Conservation (phyloP, 2,888 invertebrate genomes). For the Caenorhabditis macrosperma region DNA sequence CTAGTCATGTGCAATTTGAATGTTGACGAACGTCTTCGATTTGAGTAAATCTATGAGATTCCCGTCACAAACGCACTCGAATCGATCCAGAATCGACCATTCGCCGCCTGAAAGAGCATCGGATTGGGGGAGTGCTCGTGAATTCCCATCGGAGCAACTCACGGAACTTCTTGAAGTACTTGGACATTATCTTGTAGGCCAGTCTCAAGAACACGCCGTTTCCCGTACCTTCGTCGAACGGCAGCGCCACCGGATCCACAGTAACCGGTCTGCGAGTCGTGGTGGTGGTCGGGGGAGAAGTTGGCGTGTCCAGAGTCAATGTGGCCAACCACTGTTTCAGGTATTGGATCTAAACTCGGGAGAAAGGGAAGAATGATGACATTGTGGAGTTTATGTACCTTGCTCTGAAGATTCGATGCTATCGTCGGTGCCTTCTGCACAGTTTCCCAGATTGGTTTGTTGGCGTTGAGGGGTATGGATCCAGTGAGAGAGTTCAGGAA, state of each 20-base stretch:
- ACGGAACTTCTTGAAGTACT: constrained; percentile 54
- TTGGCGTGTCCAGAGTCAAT: constrained; percentile 22
- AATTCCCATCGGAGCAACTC: constrained; percentile 37
- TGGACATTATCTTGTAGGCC: constrained; percentile 44
- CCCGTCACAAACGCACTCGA: constrained; percentile 60
- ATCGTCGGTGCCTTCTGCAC: constrained; percentile 13
- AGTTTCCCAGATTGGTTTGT: constrained; percentile 27
- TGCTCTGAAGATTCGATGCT: constrained; percentile 33
- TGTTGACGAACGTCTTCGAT: constrained; percentile 56
- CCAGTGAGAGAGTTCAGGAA: constrained; percentile 13
- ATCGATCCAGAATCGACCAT: constrained; percentile 50
- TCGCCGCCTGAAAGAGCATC: constrained; percentile 37
- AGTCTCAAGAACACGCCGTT: constrained; percentile 34
- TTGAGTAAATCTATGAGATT: constrained; percentile 50
- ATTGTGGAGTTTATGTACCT: too few relatives aligned
- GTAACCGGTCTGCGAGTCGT: constrained; percentile 25
- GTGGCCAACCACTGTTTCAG: constrained; percentile 51
- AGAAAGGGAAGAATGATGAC: background rate
- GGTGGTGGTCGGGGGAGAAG: constrained; percentile 22
- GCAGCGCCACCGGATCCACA: constrained; percentile 36
- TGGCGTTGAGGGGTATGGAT: constrained; percentile 35
- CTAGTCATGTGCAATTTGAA: constrained; percentile 55
- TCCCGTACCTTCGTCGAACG: constrained; percentile 44
- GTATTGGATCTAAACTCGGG: constrained; percentile 31
- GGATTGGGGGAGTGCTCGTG: background rate